Evolutionary conservation across 2,797 vertebrate species (phyloP), one percentile per base, ranked within the genome.

Genomic region (Pipistrellus nathusii): DNA sequence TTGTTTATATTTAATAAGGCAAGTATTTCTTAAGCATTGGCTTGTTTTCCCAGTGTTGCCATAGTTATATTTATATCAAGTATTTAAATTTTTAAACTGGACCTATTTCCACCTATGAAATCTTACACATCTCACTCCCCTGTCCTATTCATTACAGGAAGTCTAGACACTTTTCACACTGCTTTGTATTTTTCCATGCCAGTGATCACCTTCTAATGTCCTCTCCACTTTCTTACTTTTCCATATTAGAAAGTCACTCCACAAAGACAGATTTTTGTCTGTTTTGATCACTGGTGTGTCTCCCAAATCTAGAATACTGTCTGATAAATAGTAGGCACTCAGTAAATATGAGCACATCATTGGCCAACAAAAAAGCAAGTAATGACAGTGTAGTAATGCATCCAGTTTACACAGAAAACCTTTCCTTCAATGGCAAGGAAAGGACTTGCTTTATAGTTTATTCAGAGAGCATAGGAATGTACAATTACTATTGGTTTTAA

Each of bases 51-150:
- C 35, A 69, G 55, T 41, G 14, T 87, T 64, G 25, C 82, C 83
- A 46, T 88, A 53, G 11, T 55, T 80, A 57, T 12, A 6, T 35
- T 93, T 57, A 21, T 57, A 30, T 44, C 23, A 48, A 12, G 48
- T 73, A 64, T 55, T 87, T 81, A 86, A 30, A 38, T 35, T 75
- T 94, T 85, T 83, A 83, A 88, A 32, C n/a, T 90, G 14, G n/a
- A 80, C 64, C 44, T 78, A 4, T 71, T 82, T 55, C 41, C 21
- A 27, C 25, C 17, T 75, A 21, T 71, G 77, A 83, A 57, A 53
- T 84, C 21, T 41, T 76, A 8, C 41, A 32, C 10, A 73, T 69
- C 62, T 93, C 53, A 66, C 9, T 92, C 20, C 30, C 14, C 4
- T 3, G 13, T 38, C 32, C 17, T 85, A 8, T 30, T 77, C 64